Percentiles rank a stretch among this genome's conserved stretches.
Conservation (phyloP, 2,888 invertebrate species). For the Dynastes maya region DNA sequence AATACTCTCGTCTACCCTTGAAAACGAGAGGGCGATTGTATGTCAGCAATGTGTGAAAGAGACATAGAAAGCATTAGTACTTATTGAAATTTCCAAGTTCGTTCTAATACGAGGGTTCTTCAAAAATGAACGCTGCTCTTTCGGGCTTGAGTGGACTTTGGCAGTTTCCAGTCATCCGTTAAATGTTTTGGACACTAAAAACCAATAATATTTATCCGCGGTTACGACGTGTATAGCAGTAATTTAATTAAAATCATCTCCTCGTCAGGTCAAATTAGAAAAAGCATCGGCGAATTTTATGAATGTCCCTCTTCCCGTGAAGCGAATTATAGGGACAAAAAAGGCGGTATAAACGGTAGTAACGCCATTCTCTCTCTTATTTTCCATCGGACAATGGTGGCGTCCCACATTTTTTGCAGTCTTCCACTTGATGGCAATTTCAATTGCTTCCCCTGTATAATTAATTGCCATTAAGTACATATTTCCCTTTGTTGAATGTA, state of each 20-base stretch:
- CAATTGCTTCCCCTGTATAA: constrained; percentile 35
- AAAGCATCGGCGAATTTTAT: background rate
- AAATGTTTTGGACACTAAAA: constrained; percentile 53
- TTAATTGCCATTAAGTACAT: constrained; percentile 47
- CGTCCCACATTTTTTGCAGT: constrained; percentile 9
- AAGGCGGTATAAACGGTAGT: background rate
- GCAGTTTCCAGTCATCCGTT: constrained; percentile 49
- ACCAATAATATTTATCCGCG: constrained; percentile 54
- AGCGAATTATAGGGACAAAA: background rate
- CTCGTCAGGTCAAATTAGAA: background rate
- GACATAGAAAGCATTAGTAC: constrained; percentile 18
- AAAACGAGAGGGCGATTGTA: background rate
- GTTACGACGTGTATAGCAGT: constrained; percentile 37
- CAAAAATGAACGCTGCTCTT: constrained; percentile 50
- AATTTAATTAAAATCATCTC: constrained; percentile 51
- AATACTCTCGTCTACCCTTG: background rate
- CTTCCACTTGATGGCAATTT: constrained; percentile 21
- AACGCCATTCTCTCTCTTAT: background rate
- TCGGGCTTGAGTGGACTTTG: constrained; percentile 55
- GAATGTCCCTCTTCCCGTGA: background rate
- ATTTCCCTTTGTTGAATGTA: constrained; percentile 42
- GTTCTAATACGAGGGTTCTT: constrained; percentile 56
- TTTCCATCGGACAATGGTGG: constrained; percentile 18
- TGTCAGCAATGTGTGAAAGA: constrained; percentile 12
- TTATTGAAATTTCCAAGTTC: constrained; percentile 23